phyloP scores from a whole-genome alignment of 2,888 invertebrate genomes.

The Muschampia plurimacula region DNA sequence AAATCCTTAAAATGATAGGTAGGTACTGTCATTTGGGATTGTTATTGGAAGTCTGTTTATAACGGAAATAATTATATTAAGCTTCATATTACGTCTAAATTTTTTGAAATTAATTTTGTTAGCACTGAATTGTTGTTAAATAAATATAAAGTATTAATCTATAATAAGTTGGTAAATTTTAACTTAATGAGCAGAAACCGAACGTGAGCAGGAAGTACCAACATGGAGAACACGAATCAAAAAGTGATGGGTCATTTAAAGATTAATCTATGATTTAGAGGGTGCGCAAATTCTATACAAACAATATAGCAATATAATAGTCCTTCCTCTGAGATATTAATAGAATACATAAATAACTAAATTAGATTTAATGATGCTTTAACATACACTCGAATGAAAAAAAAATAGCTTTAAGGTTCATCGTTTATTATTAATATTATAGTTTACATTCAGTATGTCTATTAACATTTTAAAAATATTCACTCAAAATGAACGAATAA shows the following conservation, averaged over 20 bases:
- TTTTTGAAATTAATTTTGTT: no score
- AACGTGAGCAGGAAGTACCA: constrained; percentile 31
- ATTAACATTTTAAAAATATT: no score
- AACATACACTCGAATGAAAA: no score
- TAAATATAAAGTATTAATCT: neutral
- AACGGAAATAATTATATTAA: neutral
- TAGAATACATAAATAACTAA: no score
- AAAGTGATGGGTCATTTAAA: constrained; percentile 35
- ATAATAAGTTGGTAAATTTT: neutral
- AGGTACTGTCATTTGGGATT: neutral
- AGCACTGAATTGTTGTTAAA: neutral
- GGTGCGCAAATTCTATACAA: neutral
- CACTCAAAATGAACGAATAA: no score
- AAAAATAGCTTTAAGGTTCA: no score
- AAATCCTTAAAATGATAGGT: neutral
- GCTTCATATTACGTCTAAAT: no score
- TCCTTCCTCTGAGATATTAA: no score
- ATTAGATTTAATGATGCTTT: no score
- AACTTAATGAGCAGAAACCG: constrained; percentile 11
- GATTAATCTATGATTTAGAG: no score
- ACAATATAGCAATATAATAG: neutral
- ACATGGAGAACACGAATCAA: constrained; percentile 5
- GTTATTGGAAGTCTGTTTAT: neutral
- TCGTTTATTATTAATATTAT: no score
- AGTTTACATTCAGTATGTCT: no score